Conservation (phyloP, 2,888 invertebrate genomes). For the Antheraea yamamai region DNA sequence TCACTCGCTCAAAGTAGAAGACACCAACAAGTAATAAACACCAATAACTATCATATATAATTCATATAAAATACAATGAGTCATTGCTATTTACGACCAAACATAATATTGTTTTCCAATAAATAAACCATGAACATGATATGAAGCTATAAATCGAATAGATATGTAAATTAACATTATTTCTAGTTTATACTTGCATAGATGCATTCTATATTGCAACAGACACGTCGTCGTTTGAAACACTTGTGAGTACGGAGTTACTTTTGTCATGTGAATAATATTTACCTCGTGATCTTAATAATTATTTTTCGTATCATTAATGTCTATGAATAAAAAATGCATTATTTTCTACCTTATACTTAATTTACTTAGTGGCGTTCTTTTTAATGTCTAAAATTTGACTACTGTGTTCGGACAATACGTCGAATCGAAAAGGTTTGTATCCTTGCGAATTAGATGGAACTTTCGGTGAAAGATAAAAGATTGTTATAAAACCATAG, state of each 20-base stretch:
- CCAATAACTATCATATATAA: background rate
- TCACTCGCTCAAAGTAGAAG: too few relatives aligned
- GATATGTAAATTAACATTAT: background rate
- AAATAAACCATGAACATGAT: background rate
- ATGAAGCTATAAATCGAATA: background rate
- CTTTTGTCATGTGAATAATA: background rate
- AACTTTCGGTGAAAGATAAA: too few relatives aligned
- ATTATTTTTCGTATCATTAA: background rate
- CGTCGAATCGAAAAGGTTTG: too few relatives aligned
- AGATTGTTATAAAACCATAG: too few relatives aligned
- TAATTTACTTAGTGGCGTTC: too few relatives aligned
- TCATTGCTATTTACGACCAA: background rate
- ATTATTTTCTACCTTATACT: background rate
- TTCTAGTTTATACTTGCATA: background rate
- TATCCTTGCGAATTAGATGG: too few relatives aligned
- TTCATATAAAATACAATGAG: conserved; percentile 2
- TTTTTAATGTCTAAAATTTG: too few relatives aligned
- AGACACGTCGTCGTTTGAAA: background rate
- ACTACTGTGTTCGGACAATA: too few relatives aligned
- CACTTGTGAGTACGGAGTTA: background rate
- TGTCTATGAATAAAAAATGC: background rate
- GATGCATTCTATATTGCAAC: background rate
- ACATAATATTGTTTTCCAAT: conserved; percentile 1
- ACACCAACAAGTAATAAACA: background rate
- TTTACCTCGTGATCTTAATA: background rate